These are phyloP conservation scores for Rhizoglyphus robini DNA, from an alignment of 1,140 invertebrate species.

Conservation along the genomic window DNA sequence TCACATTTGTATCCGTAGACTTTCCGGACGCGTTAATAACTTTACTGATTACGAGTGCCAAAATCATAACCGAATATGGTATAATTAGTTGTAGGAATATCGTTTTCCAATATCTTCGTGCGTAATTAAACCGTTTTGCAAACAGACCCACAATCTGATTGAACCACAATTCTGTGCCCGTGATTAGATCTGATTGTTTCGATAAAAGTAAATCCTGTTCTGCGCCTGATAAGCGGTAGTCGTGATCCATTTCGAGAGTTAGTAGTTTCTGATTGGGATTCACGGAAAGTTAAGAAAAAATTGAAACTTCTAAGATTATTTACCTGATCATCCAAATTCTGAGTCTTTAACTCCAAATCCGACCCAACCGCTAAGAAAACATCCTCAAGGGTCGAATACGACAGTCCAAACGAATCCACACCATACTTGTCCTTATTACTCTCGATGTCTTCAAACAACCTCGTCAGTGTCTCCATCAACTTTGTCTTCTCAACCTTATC, in stretches of 20 bases:
- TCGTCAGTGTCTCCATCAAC: conserved; percentile 36
- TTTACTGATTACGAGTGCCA: background rate
- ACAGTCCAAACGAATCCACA: conserved; percentile 58
- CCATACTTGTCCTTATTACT: conserved; percentile 41
- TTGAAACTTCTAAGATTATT: background rate
- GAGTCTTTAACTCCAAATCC: background rate
- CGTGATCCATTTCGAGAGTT: background rate
- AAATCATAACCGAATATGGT: conserved; percentile 13
- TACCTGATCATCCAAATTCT: background rate
- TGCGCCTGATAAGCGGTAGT: too few species aligned
- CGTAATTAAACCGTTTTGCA: conserved; percentile 25
- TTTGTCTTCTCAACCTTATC: conserved; percentile 26
- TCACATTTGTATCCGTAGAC: background rate
- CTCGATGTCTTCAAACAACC: conserved; percentile 51
- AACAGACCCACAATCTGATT: conserved; percentile 23
- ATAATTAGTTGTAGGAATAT: conserved; percentile 22
- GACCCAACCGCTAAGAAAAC: conserved; percentile 51
- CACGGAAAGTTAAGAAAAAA: background rate
- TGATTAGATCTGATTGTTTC: background rate
- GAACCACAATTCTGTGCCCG: background rate
- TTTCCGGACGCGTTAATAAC: background rate
- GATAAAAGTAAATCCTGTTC: background rate
- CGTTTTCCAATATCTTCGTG: conserved; percentile 22
- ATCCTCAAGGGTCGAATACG: conserved; percentile 67
- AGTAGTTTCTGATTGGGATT: background rate